Evolutionary conservation across 64 coral and sea anemone species (phyloP).

Genomic region (Trachythela sp.): DNA sequence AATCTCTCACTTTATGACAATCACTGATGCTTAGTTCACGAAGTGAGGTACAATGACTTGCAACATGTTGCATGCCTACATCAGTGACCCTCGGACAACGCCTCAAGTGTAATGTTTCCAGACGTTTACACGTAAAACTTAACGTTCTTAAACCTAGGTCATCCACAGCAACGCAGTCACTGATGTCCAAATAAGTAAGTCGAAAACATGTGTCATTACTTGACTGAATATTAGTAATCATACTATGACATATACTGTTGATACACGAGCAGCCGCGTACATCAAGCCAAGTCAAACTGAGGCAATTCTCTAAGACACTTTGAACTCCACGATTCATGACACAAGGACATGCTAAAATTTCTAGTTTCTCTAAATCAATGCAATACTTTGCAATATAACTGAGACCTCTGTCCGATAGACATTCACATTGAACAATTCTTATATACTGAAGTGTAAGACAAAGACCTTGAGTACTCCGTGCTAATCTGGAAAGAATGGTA

Average conservation of each 20-base stretch:
- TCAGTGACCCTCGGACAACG: constrained; percentile 85
- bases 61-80: constrained; percentile 89
- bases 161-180: constrained; percentile 98
- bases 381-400: constrained; percentile 82
- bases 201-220: constrained; percentile 53
- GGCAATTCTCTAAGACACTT: constrained; percentile 69
- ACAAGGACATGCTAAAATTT: constrained; percentile 81
- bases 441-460: constrained; percentile 73
- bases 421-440: constrained; percentile 86
- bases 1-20: constrained; percentile 95
- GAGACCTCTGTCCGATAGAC: constrained; percentile 84
- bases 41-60: constrained; percentile 65
- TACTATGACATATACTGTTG: constrained; percentile 52
- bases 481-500: constrained; percentile 70
- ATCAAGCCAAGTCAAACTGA: constrained; percentile 56
- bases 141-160: constrained; percentile 87
- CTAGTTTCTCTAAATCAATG: constrained; percentile 80
- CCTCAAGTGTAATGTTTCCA: constrained; percentile 78
- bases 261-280: constrained; percentile 83
- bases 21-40: constrained; percentile 96
- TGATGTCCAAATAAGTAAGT: constrained; percentile 69
- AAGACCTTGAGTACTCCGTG: constrained; percentile 79
- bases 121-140: constrained; percentile 61
- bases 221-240: constrained; percentile 11
- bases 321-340: constrained; percentile 92